Conservation (phyloP, 2,888 invertebrate species). For the Diplolepis rosae region DNA sequence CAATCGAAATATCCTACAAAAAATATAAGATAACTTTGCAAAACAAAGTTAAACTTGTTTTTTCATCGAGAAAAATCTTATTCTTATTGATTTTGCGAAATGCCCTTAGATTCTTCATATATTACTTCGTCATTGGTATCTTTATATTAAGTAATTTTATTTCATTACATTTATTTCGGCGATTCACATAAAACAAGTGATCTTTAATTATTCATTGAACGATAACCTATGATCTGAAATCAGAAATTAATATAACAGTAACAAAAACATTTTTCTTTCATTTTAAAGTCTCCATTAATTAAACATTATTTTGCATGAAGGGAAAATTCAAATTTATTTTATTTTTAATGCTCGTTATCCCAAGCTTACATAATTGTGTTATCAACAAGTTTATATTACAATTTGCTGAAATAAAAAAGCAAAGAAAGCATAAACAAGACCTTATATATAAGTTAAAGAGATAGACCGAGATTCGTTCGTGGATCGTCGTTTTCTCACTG, state of each 20-base stretch:
- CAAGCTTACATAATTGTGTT: constrained; percentile 13
- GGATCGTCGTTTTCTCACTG: constrained; percentile 16
- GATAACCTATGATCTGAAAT: constrained; percentile 3
- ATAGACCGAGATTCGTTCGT: neutral
- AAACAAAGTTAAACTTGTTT: no score
- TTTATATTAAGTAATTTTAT: no score
- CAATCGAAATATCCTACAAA: neutral
- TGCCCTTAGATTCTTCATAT: no score
- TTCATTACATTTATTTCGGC: no score
- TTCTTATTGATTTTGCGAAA: no score
- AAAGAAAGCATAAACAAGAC: neutral
- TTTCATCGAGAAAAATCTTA: no score
- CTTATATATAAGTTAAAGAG: neutral
- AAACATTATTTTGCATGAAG: no score
- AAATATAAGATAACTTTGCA: neutral
- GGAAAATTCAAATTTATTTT: no score
- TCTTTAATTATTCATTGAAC: neutral
- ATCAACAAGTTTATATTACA: constrained; percentile 5
- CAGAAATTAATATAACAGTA: no score
- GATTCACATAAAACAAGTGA: neutral
- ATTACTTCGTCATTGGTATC: no score
- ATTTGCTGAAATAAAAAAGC: neutral
- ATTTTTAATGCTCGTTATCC: neutral
- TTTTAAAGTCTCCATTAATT: no score
- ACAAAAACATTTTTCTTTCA: no score